phyloP scores from a whole-genome alignment of 2,888 invertebrate genomes.

The Amphipoea oculea region DNA sequence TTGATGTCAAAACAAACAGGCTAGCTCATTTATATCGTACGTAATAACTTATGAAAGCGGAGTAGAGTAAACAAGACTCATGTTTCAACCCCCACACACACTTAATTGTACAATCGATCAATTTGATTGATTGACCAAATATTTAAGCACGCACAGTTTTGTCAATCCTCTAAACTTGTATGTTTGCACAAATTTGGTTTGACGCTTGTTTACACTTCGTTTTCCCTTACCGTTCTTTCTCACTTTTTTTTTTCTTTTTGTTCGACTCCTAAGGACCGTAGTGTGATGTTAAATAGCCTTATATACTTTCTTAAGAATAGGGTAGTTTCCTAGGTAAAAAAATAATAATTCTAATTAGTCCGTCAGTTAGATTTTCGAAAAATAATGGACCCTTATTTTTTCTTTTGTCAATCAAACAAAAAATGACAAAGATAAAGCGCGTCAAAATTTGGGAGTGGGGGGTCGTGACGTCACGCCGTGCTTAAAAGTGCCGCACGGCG shows the following conservation, averaged over 20 bases:
- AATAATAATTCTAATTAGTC: too few relatives aligned
- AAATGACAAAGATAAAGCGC: too few relatives aligned
- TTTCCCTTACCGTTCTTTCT: background rate
- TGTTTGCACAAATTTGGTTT: background rate
- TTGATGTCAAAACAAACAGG: background rate
- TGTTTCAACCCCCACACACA: slow-evolving; percentile 37
- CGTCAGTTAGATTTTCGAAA: too few relatives aligned
- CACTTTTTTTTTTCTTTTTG: background rate
- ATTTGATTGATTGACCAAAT: slow-evolving; percentile 56
- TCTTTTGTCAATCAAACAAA: too few relatives aligned
- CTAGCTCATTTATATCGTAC: background rate
- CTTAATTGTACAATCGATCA: slow-evolving; percentile 52
- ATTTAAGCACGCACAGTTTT: slow-evolving; percentile 34
- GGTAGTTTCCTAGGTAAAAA: too few relatives aligned
- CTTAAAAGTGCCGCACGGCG: too few relatives aligned
- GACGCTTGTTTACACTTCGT: background rate
- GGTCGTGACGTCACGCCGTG: too few relatives aligned
- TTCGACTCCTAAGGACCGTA: background rate
- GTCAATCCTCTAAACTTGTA: background rate
- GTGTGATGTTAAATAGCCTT: too few relatives aligned
- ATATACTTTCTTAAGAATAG: too few relatives aligned
- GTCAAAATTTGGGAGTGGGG: too few relatives aligned
- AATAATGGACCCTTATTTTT: too few relatives aligned
- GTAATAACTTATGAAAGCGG: slow-evolving; percentile 25
- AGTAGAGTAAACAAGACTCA: slow-evolving; percentile 42